phyloP scores from a whole-genome alignment of 2,797 vertebrate genomes.

The Scyliorhinus canicula region DNA sequence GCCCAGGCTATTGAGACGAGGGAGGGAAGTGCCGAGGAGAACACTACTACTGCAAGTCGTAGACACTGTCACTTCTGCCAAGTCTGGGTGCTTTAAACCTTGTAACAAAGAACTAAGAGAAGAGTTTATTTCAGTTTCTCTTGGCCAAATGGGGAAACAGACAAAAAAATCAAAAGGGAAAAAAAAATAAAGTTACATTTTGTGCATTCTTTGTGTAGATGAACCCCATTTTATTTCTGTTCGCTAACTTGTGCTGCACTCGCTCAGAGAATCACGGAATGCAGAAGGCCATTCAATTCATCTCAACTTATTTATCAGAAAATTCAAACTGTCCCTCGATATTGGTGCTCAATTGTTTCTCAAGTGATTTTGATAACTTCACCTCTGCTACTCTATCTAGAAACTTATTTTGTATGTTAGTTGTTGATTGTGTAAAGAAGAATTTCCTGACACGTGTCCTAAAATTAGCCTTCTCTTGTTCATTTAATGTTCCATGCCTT shows the following conservation, averaged over 20 bases:
- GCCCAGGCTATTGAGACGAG: not conserved
- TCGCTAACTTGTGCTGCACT: not conserved
- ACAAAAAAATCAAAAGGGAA: not conserved
- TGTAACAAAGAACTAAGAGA: constrained; percentile 20
- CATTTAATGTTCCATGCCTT: not conserved
- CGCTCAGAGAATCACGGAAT: not conserved
- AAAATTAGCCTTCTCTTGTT: not conserved
- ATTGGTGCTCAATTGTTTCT: not conserved
- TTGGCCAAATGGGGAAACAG: not conserved
- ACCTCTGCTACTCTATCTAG: not conserved
- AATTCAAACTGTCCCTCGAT: not conserved
- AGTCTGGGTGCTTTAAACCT: constrained; percentile 1
- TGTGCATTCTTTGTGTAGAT: constrained; percentile 11
- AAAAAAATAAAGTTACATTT: constrained; percentile 31
- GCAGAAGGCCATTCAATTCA: not conserved
- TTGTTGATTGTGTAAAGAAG: not conserved
- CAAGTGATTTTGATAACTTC: not conserved
- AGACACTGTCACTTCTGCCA: constrained; percentile 26
- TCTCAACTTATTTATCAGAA: not conserved
- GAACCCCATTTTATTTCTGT: not conserved
- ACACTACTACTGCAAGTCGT: not conserved
- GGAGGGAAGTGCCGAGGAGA: not conserved
- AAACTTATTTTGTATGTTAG: not conserved
- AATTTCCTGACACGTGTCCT: not conserved
- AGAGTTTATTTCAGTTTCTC: not conserved